Conservation (phyloP, 2,888 invertebrate genomes). For the Cephus nigrinus region DNA sequence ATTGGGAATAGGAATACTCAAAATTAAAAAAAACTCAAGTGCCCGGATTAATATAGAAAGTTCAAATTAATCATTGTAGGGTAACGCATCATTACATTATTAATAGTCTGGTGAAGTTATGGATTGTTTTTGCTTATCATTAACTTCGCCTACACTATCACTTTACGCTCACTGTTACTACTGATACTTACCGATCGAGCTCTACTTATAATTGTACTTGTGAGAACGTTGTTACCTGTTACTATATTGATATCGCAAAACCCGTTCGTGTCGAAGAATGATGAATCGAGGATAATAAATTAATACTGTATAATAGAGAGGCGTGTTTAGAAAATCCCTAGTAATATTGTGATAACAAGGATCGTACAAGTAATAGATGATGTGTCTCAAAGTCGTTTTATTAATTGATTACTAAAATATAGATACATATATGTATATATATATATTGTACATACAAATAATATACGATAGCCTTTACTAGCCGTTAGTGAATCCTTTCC, state of each 20-base stretch:
- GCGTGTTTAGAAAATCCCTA: not conserved
- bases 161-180: not conserved
- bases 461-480: not conserved
- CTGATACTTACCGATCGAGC: not conserved
- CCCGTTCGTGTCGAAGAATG: not conserved
- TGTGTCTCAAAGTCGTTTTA: not conserved
- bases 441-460: not conserved
- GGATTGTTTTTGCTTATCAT: not conserved
- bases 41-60: not conserved
- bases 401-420: not conserved
- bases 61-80: not conserved
- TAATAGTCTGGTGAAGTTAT: not conserved
- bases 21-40: not conserved
- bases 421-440: not conserved
- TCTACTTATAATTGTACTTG: conserved; percentile 6
- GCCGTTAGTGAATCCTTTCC: not conserved
- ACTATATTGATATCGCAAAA: conserved; percentile 1
- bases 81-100: not conserved
- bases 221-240: conserved; percentile 6
- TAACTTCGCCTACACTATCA: not conserved
- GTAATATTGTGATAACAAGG: conserved; percentile 1
- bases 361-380: not conserved
- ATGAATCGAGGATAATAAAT: conserved; percentile 2
- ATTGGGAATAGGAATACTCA: not conserved
- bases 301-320: conserved; percentile 2